Evolutionary conservation across 2,888 invertebrate species (phyloP).

Genomic region (Drosophila stalkeri): DNA sequence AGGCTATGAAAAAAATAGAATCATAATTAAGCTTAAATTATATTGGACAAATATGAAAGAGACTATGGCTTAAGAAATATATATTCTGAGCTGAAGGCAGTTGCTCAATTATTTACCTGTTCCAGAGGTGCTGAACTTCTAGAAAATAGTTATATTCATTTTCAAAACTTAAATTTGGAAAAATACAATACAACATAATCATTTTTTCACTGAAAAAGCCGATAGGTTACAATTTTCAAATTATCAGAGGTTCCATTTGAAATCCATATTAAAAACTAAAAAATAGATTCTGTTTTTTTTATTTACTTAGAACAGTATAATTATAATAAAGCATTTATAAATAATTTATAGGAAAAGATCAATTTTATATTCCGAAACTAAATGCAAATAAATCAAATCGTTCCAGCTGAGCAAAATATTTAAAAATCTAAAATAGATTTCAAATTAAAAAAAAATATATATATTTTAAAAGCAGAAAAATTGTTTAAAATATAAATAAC

Average conservation of each 20-base stretch:
- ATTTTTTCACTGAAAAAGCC: too few species aligned
- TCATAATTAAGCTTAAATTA: not conserved
- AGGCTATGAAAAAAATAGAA: slow-evolving; percentile 16
- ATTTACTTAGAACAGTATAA: not conserved
- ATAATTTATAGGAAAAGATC: not conserved
- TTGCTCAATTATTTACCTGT: too few species aligned
- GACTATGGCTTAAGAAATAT: not conserved
- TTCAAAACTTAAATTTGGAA: not conserved
- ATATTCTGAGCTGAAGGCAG: not conserved
- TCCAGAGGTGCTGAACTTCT: too few species aligned
- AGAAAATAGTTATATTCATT: not conserved
- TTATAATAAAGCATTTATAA: not conserved
- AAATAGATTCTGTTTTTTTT: not conserved
- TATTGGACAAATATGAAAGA: not conserved
- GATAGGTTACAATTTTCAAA: too few species aligned
- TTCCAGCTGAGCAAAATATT: not conserved
- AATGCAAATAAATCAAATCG: slow-evolving; percentile 1
- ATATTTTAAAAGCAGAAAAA: not conserved
- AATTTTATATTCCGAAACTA: not conserved
- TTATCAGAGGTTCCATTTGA: not conserved
- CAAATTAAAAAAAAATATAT: not conserved
- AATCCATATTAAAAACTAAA: not conserved
- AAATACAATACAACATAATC: too few species aligned
- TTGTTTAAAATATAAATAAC: too few species aligned
- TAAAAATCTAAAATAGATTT: not conserved